These are phyloP conservation scores for Poeciliopsis gracilis DNA, from an alignment of 2,797 vertebrate species.

Conservation along the genomic window DNA sequence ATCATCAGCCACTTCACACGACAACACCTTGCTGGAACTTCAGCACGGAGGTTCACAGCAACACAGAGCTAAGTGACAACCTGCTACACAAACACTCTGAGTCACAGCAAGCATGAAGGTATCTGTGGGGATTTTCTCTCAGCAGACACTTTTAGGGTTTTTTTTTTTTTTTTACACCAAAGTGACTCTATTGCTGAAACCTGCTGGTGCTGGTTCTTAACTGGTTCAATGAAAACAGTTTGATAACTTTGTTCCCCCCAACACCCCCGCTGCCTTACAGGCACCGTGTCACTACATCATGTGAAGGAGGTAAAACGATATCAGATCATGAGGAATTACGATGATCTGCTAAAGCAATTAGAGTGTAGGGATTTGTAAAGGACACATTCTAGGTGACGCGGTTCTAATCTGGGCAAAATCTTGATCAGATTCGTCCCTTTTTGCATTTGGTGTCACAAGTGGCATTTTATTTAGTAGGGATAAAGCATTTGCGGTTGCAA, in stretches of 20 bases:
- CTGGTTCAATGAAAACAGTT: background rate
- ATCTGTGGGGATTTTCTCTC: background rate
- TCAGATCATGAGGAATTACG: background rate
- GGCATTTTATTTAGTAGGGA: background rate
- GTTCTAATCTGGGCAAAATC: background rate
- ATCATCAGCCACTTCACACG: constrained; percentile 51
- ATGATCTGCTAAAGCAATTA: background rate
- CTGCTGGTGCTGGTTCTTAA: background rate
- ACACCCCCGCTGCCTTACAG: background rate
- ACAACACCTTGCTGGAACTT: constrained; percentile 38
- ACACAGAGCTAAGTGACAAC: constrained; percentile 18
- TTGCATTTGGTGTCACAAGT: background rate
- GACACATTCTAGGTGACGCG: background rate
- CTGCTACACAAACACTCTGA: constrained; percentile 17
- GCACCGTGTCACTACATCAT: background rate
- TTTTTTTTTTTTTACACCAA: background rate
- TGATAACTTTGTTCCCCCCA: background rate
- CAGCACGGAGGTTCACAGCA: constrained; percentile 21
- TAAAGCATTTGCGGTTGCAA: background rate
- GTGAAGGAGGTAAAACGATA: background rate
- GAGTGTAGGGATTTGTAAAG: background rate
- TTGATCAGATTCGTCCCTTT: background rate
- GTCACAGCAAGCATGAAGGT: constrained; percentile 4
- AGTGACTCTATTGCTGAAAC: background rate
- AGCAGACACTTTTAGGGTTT: background rate